Evolutionary conservation across 2,113 vertebrate species (phyloP).

Genomic region (Terrapene triunguis): DNA sequence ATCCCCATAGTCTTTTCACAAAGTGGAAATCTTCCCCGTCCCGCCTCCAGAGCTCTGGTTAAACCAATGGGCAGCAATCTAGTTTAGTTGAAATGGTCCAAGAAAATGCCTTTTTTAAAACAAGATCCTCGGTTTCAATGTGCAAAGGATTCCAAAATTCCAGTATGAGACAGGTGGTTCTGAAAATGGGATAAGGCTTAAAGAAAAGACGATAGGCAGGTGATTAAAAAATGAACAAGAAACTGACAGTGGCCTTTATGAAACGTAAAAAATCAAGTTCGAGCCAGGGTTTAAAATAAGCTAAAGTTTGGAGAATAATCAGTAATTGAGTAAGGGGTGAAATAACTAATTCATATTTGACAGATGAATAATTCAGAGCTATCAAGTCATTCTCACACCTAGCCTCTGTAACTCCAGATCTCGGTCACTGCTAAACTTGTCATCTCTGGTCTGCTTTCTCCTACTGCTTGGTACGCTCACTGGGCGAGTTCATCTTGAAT

Average conservation of each 20-base stretch:
- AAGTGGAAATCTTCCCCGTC: neutral
- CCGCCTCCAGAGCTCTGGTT: no score
- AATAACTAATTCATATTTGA: neutral
- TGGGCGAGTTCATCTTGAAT: neutral
- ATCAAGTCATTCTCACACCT: neutral
- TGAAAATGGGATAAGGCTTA: neutral
- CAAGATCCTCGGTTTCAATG: neutral
- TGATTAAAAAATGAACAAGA: neutral
- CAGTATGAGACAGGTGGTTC: fast-evolving
- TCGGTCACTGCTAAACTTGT: neutral
- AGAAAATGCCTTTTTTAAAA: neutral
- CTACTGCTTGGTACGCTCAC: neutral
- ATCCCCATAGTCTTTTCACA: neutral
- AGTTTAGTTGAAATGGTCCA: neutral
- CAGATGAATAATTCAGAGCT: neutral
- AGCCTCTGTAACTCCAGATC: neutral
- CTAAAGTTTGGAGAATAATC: neutral
- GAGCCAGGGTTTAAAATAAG: neutral
- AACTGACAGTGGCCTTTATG: neutral
- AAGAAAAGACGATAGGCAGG: neutral
- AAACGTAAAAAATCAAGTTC: neutral
- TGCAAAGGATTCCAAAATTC: neutral
- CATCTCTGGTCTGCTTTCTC: neutral
- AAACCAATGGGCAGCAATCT: no score
- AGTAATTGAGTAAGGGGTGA: neutral